Evolutionary conservation across 2,113 vertebrate genomes (phyloP).

Genomic region (Lophotis ruficrista): DNA sequence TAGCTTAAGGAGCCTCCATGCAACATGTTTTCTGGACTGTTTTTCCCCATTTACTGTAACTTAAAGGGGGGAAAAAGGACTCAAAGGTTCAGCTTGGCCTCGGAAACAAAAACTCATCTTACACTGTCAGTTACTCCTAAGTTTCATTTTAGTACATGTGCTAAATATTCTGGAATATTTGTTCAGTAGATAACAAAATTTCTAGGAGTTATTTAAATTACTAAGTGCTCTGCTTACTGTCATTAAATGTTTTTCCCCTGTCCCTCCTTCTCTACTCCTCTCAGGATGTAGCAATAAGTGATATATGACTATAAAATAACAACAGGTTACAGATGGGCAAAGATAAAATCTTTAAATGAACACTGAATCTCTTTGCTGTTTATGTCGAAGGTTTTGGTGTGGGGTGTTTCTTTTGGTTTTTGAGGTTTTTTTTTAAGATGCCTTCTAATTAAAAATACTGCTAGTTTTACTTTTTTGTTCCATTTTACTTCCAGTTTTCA

Average conservation of each 20-base stretch:
- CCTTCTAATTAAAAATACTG: background rate
- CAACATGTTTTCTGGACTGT: background rate
- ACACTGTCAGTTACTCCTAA: background rate
- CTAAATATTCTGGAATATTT: conserved; percentile 29
- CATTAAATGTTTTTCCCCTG: background rate
- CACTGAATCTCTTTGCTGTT: background rate
- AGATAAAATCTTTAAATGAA: background rate
- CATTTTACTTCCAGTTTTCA: background rate
- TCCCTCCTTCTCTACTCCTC: background rate
- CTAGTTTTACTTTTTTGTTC: background rate
- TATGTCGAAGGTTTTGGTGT: background rate
- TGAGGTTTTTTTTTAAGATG: background rate
- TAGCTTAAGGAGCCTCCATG: background rate
- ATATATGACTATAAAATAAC: background rate
- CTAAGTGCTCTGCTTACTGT: conserved; percentile 34
- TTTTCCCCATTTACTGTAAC: background rate
- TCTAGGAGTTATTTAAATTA: conserved; percentile 47
- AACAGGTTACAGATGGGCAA: background rate
- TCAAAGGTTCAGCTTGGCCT: background rate
- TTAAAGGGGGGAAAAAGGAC: background rate
- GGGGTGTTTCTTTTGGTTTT: background rate
- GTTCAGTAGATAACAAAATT: conserved; percentile 46
- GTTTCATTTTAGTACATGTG: too few relatives aligned
- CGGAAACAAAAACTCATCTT: background rate
- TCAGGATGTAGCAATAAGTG: background rate